phyloP scores from a whole-genome alignment of 2,888 invertebrate genomes.

The Coleophora deauratella region DNA sequence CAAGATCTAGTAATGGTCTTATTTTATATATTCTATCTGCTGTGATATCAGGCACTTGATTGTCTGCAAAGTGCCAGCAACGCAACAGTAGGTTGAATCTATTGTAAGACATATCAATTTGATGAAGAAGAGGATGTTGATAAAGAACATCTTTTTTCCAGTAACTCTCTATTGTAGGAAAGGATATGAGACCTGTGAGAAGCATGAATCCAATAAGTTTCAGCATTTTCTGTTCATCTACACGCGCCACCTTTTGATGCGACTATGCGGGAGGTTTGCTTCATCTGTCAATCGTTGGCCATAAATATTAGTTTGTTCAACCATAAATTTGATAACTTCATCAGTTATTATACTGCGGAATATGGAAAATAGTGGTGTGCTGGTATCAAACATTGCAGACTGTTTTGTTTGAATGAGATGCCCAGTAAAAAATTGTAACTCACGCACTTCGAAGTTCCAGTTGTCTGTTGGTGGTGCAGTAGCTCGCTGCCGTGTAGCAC shows the following conservation, averaged over 20 bases:
- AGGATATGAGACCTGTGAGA: conserved; percentile 13
- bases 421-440: too few relatives aligned
- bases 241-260: conserved; percentile 1
- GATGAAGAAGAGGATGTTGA: conserved; percentile 16
- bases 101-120: conserved; percentile 17
- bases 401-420: too few relatives aligned
- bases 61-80: conserved; percentile 20
- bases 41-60: conserved; percentile 9
- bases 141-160: conserved; percentile 17
- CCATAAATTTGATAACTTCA: neutral
- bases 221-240: conserved; percentile 9
- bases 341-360: neutral
- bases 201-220: conserved; percentile 14
- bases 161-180: conserved; percentile 15
- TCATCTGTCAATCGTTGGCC: neutral
- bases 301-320: conserved; percentile 10
- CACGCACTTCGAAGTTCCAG: too few relatives aligned
- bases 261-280: neutral
- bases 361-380: neutral
- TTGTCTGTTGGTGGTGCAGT: too few relatives aligned
- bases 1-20: conserved; percentile 14
- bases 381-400: too few relatives aligned
- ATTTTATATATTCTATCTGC: conserved; percentile 17
- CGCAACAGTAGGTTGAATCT: conserved; percentile 13
- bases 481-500: too few relatives aligned